These are phyloP conservation scores for Hemaris fuciformis DNA, from an alignment of 2,888 invertebrate species.

Conservation along the genomic window DNA sequence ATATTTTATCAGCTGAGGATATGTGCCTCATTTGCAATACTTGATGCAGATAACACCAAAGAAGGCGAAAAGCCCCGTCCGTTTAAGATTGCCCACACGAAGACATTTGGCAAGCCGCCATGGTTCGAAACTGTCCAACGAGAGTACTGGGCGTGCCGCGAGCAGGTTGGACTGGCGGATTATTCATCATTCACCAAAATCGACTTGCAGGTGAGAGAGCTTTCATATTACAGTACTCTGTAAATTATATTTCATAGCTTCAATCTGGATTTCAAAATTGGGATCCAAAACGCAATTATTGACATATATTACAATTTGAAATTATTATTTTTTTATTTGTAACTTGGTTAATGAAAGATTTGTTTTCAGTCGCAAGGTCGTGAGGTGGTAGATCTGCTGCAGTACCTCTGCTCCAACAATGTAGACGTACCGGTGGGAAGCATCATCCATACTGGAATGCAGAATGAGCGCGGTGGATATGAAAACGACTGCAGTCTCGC, in stretches of 20 bases:
- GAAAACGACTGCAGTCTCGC: conserved; percentile 99
- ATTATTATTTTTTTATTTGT: too few relatives aligned
- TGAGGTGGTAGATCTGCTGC: conserved; percentile 94
- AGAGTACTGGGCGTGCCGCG: conserved; percentile 97
- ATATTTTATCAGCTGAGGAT: too few relatives aligned
- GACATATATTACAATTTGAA: too few relatives aligned
- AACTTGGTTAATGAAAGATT: not conserved
- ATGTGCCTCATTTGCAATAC: not conserved
- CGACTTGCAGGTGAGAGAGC: conserved; percentile 89
- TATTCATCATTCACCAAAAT: conserved; percentile 99
- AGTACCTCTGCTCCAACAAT: conserved; percentile 97
- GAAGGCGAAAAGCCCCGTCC: conserved; percentile 45
- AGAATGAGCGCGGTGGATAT: conserved; percentile 96
- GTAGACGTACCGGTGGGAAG: conserved; percentile 96
- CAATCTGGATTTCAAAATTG: not conserved
- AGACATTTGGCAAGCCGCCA: conserved; percentile 93
- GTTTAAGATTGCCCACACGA: conserved; percentile 88
- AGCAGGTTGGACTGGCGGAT: conserved; percentile 95
- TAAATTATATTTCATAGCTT: not conserved
- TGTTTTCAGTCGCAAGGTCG: conserved; percentile 87
- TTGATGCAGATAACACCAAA: conserved; percentile 62
- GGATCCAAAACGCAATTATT: not conserved
- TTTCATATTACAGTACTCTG: not conserved
- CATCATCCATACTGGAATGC: conserved; percentile 99
- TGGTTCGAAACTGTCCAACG: conserved; percentile 95